Evolutionary conservation across 1,140 invertebrate genomes (phyloP).

Genomic region (Cecropterus lyciades): DNA sequence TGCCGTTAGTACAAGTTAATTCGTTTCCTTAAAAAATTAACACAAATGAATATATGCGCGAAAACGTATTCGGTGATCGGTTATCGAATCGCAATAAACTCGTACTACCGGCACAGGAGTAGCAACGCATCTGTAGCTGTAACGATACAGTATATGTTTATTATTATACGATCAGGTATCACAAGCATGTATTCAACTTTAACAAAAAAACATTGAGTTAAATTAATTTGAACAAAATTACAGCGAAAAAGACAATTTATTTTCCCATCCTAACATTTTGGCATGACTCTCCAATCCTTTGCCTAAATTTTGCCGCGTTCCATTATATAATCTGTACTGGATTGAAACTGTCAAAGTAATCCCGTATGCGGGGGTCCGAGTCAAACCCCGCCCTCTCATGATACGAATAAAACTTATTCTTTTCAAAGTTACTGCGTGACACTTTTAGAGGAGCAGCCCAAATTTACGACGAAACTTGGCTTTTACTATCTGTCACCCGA

Average conservation of each 20-base stretch:
- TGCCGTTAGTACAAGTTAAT: too few relatives aligned
- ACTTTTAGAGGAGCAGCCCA: constrained; percentile 61
- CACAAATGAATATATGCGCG: too few relatives aligned
- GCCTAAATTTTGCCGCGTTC: constrained; percentile 19
- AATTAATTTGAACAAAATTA: neutral
- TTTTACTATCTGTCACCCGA: constrained; percentile 67
- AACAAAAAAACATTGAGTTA: neutral
- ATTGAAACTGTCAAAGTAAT: constrained; percentile 36
- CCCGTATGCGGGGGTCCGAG: constrained; percentile 39
- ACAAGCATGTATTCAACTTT: too few relatives aligned
- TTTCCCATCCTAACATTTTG: neutral
- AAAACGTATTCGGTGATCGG: too few relatives aligned
- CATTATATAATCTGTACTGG: constrained; percentile 34
- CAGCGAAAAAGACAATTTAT: neutral
- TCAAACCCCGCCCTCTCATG: constrained; percentile 41
- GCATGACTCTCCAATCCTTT: constrained; percentile 24
- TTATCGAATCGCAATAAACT: too few relatives aligned
- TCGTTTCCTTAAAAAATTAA: too few relatives aligned
- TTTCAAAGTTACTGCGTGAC: constrained; percentile 61
- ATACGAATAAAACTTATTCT: constrained; percentile 64
- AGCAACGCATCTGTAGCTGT: too few relatives aligned
- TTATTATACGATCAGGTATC: too few relatives aligned
- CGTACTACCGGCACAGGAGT: too few relatives aligned
- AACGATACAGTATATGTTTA: too few relatives aligned
- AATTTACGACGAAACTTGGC: constrained; percentile 68